Evolutionary conservation across 2,113 vertebrate genomes (phyloP), one percentile per base, ranked within the genome.

Genomic region (Centropus bengalensis): DNA sequence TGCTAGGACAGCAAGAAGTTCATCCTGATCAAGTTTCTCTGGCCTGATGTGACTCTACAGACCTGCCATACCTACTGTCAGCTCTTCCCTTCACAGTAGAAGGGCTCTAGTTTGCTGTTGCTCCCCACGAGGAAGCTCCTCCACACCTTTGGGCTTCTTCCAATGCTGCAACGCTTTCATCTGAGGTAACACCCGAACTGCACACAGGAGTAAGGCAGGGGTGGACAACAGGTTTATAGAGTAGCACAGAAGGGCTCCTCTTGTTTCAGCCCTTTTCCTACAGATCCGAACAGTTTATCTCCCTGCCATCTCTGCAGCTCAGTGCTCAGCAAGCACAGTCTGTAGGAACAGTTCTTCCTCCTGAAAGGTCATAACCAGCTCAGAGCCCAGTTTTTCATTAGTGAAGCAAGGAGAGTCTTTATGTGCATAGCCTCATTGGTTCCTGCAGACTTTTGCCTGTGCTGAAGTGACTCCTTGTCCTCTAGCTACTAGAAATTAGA

Each of bases 381-480:
- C 82, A 58, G 54, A 63, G 45, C 12, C 19, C 40, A 40, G 5
- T 15, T 56, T 62, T 38, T 32, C 10, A 38, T 5, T 27, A 27
- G 42, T 30, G 63, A 82, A 51, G 27, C 6, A 6, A 32, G 6
- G 27, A 49, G 6, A 74, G 22, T 24, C 66, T 47, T 64, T 20
- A 14, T 0, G 1, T 1, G 10, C 3, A 21, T 0, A 8, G 21
- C 15, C 27, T 59, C 24, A 8, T 14, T 22, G 40, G 13, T 36
- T 54, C 42, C 15, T 4, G 9, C 32, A 64, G 17, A 36, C 14
- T 63, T 88, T 4, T 54, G 73, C 30, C 26, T 45, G 8, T 23
- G 9, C 44, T 12, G 52, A 28, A 10, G 38, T 49, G 30, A 49
- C 58, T 45, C 33, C 86, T 73, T 49, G 16, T 30, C 66, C 33